A percentile compares a stretch with the other conserved stretches of the same genome.
phyloP scores from a whole-genome alignment of 2,888 invertebrate genomes.

The Sesamia inferens region DNA sequence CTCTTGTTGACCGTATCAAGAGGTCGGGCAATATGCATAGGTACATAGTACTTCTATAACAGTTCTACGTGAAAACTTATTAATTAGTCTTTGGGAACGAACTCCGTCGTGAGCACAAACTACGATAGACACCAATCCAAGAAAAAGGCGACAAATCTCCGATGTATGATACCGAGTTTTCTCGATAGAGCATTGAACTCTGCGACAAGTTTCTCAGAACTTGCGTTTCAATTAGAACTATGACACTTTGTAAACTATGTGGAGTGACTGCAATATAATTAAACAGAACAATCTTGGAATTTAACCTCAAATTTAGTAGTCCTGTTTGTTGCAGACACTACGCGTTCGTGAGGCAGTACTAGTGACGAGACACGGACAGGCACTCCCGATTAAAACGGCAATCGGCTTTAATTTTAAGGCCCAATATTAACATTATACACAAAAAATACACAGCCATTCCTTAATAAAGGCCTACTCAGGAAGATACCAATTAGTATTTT shows the following conservation, averaged over 20 bases:
- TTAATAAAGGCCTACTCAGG: conserved; percentile 54
- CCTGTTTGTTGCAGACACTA: neutral
- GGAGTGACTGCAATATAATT: neutral
- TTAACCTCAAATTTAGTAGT: neutral
- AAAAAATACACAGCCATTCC: conserved; percentile 13
- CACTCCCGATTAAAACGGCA: neutral
- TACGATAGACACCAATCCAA: neutral
- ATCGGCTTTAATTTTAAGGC: conserved; percentile 13
- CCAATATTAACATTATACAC: conserved; percentile 20
- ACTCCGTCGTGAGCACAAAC: conserved; percentile 10
- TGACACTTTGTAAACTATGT: neutral
- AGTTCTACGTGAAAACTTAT: conserved; percentile 9
- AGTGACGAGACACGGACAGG: neutral
- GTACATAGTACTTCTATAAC: neutral
- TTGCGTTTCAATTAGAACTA: neutral
- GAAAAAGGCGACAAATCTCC: conserved; percentile 33
- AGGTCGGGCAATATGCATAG: conserved; percentile 3
- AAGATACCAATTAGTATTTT: conserved; percentile 67
- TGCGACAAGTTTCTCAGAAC: neutral
- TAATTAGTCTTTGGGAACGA: conserved; percentile 12
- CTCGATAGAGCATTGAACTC: neutral
- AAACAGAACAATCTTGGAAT: neutral
- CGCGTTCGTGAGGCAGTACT: neutral
- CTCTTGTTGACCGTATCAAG: conserved; percentile 2
- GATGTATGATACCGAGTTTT: conserved; percentile 16